These are phyloP conservation scores for Kradibia gibbosae DNA, from an alignment of 1,140 invertebrate genomes.

Conservation along the genomic window DNA sequence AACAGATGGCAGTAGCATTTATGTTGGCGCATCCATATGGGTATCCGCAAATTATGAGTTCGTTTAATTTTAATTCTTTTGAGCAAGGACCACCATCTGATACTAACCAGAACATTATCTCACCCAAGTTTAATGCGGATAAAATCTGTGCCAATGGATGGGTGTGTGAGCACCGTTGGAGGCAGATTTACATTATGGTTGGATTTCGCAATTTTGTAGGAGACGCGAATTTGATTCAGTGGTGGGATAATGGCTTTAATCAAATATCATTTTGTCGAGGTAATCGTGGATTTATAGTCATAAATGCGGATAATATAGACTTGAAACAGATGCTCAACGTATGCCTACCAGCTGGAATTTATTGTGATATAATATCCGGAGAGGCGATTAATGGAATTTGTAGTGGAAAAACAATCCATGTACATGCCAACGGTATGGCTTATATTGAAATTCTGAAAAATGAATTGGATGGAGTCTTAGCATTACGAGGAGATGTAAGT, in stretches of 20 bases:
- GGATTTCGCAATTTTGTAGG: conserved; percentile 79
- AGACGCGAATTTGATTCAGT: conserved; percentile 74
- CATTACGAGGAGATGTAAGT: conserved; percentile 74
- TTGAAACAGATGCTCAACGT: conserved; percentile 77
- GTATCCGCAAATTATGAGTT: conserved; percentile 84
- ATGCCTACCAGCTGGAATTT: conserved; percentile 82
- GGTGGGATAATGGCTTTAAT: conserved; percentile 83
- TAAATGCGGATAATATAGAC: conserved; percentile 78
- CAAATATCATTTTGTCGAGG: conserved; percentile 86
- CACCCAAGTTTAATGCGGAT: conserved; percentile 77
- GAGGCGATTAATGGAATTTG: conserved; percentile 71
- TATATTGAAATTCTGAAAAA: conserved; percentile 71
- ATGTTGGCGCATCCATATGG: conserved; percentile 90
- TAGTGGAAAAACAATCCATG: conserved; percentile 75
- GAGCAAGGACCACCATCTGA: conserved; percentile 80
- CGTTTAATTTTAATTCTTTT: conserved; percentile 75
- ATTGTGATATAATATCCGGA: conserved; percentile 88
- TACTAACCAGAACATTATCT: conserved; percentile 76
- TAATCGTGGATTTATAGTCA: conserved; percentile 81
- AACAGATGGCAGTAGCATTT: conserved; percentile 81
- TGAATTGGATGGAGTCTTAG: conserved; percentile 77
- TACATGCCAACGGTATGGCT: conserved; percentile 73
- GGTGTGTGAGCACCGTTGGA: conserved; percentile 93
- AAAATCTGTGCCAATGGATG: conserved; percentile 84
- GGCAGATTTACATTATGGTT: conserved; percentile 87